Evolutionary conservation across 2,888 invertebrate genomes (phyloP).

Genomic region (Clistopyga incitator): DNA sequence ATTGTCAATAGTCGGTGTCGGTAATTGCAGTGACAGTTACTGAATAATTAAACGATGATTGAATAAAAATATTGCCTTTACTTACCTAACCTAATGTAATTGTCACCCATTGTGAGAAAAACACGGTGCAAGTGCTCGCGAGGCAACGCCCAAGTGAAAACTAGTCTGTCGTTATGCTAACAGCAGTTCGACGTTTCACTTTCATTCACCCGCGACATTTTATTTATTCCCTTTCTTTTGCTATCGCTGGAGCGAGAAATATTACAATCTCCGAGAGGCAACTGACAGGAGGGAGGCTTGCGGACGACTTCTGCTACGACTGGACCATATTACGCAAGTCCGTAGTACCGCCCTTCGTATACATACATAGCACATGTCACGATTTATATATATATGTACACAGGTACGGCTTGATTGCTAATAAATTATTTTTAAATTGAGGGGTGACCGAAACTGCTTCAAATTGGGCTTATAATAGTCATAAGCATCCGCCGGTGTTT

Average conservation of each 20-base stretch:
- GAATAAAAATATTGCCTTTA: slow-evolving; percentile 52
- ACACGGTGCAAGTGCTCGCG: slow-evolving; percentile 14
- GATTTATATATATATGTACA: neutral
- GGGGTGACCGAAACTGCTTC: neutral
- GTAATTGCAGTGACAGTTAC: neutral
- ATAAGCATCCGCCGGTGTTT: too few species aligned
- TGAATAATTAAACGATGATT: neutral
- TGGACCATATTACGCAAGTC: slow-evolving; percentile 54
- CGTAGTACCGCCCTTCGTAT: slow-evolving; percentile 25
- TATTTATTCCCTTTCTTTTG: slow-evolving; percentile 63
- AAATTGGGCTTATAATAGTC: too few species aligned
- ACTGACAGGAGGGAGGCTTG: slow-evolving; percentile 29
- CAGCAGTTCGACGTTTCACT: slow-evolving; percentile 77
- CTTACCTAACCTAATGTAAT: slow-evolving; percentile 82
- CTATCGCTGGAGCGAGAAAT: neutral
- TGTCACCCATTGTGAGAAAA: slow-evolving; percentile 77
- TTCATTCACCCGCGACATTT: slow-evolving; percentile 75
- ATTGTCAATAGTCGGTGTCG: neutral
- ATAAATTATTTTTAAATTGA: neutral
- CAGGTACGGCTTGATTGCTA: neutral
- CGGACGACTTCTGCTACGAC: slow-evolving; percentile 46
- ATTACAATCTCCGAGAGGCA: neutral
- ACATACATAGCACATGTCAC: slow-evolving; percentile 6
- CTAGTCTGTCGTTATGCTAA: slow-evolving; percentile 67
- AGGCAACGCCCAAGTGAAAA: slow-evolving; percentile 77